phyloP scores from a whole-genome alignment of 1,140 invertebrate genomes.

The Drosophila insularis region DNA sequence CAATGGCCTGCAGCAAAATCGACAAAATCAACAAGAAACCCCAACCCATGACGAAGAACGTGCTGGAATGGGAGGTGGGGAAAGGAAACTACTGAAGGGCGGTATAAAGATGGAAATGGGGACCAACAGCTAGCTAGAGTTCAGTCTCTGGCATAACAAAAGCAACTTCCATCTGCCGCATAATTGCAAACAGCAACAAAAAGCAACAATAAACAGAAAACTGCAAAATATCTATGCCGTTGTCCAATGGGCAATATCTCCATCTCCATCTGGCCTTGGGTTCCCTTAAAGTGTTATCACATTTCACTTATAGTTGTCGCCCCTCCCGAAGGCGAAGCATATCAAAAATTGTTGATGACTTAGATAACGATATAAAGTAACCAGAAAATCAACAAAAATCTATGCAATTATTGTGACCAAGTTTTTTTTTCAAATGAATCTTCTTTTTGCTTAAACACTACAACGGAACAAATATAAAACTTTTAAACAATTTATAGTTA shows the following conservation, averaged over 20 bases:
- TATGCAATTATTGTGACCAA: no score
- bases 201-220: conserved; percentile 21
- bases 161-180: conserved; percentile 56
- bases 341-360: not conserved
- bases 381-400: not conserved
- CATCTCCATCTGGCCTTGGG: not conserved
- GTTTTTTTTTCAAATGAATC: no score
- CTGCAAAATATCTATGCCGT: conserved; percentile 61
- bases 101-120: not conserved
- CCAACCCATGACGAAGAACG: not conserved
- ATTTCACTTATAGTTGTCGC: conserved; percentile 11
- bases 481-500: no score
- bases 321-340: not conserved
- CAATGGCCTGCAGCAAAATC: conserved; percentile 67
- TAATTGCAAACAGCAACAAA: conserved; percentile 66
- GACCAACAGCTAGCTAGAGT: not conserved
- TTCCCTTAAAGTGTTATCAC: conserved; percentile 16
- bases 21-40: conserved; percentile 67
- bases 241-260: conserved; percentile 10
- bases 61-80: not conserved
- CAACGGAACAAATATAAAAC: no score
- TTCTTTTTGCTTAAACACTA: no score
- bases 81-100: not conserved
- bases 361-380: not conserved
- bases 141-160: conserved; percentile 38